phyloP scores from a whole-genome alignment of 2,797 vertebrate genomes.

The Acridotheres tristis region DNA sequence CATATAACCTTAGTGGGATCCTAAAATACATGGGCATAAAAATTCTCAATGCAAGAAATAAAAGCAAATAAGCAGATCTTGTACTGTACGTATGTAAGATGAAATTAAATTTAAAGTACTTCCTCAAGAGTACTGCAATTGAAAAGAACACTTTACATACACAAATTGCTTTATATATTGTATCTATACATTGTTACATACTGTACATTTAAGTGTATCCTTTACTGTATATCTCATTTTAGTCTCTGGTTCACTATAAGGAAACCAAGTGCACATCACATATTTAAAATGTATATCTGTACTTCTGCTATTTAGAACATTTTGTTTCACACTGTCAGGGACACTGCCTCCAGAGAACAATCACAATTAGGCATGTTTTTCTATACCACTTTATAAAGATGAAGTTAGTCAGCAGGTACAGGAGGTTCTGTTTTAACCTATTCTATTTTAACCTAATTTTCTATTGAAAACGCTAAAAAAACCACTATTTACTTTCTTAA shows the following conservation, averaged over 20 bases:
- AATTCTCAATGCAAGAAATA: neutral
- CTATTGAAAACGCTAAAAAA: neutral
- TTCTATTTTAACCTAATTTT: neutral
- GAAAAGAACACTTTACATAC: neutral
- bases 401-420: neutral
- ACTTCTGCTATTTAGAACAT: neutral
- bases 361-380: neutral
- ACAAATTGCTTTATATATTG: neutral
- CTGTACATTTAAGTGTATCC: accelerated
- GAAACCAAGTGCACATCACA: neutral
- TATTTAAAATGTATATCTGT: neutral
- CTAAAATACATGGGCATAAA: neutral
- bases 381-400: neutral
- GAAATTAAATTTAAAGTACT: neutral
- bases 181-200: neutral
- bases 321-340: neutral
- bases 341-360: neutral
- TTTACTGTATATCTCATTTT: neutral
- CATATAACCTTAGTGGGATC: neutral
- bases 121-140: neutral
- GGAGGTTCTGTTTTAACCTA: neutral
- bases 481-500: neutral
- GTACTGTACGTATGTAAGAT: neutral
- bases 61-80: neutral
- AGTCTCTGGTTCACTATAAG: neutral